Evolutionary conservation across 2,888 invertebrate species (phyloP).

Genomic region (Schizotus pectinicornis): DNA sequence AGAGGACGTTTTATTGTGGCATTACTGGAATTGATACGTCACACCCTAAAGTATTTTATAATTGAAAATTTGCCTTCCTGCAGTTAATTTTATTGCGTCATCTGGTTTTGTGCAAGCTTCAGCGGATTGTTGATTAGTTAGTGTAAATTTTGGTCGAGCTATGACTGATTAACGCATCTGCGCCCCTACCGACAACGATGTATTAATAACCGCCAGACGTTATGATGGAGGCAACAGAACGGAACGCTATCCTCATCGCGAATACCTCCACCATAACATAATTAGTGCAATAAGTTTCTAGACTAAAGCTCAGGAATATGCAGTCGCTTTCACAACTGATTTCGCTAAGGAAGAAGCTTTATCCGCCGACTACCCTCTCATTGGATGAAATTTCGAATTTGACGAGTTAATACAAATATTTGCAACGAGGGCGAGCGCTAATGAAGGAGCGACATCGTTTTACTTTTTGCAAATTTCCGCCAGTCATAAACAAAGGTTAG

Average conservation of each 20-base stretch:
- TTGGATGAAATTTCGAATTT: not conserved
- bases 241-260: not conserved
- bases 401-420: constrained; percentile 3
- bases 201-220: constrained; percentile 13
- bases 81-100: no score
- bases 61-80: no score
- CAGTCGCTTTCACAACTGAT: constrained; percentile 5
- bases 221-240: not conserved
- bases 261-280: constrained; percentile 14
- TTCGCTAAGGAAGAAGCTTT: not conserved
- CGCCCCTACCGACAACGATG: constrained; percentile 7
- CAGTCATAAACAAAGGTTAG: constrained; percentile 13
- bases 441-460: constrained; percentile 11
- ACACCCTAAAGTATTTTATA: no score
- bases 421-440: constrained; percentile 9
- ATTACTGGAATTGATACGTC: no score
- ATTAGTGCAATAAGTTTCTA: constrained; percentile 13
- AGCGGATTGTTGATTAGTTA: not conserved
- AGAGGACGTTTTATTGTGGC: no score
- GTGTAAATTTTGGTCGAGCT: constrained; percentile 14
- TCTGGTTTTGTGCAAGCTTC: no score
- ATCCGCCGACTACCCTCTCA: not conserved
- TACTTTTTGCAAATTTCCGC: constrained; percentile 11
- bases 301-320: constrained; percentile 10
- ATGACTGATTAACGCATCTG: constrained; percentile 18